Percentiles rank a stretch among this genome's conserved stretches.
phyloP scores from a whole-genome alignment of 1,140 invertebrate genomes.

The Globodera ellingtonae region DNA sequence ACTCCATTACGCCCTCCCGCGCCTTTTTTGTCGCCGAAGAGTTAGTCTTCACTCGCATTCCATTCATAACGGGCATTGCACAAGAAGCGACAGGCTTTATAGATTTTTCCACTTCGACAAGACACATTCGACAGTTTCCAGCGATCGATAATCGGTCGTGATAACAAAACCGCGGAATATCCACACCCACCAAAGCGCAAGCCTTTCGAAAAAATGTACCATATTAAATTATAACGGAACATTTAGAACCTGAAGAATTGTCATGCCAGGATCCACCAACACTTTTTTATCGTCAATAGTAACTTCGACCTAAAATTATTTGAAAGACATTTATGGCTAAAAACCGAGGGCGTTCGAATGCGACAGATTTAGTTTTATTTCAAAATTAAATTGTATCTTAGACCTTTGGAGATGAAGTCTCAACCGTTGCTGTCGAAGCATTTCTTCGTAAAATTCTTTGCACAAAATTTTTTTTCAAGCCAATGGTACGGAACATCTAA shows the following conservation, averaged over 20 bases:
- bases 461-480: background rate
- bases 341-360: background rate
- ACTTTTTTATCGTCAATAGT: conserved; percentile 97
- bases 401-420: background rate
- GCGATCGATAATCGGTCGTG: conserved; percentile 96
- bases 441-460: background rate
- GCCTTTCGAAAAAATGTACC: conserved; percentile 72
- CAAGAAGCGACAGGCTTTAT: conserved; percentile 96
- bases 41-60: conserved; percentile 92
- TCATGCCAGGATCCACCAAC: conserved; percentile 90
- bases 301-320: conserved; percentile 77
- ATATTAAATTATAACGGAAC: too few relatives aligned
- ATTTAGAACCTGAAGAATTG: conserved; percentile 83
- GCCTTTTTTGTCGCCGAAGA: conserved; percentile 91
- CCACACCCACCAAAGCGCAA: conserved; percentile 89
- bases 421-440: background rate
- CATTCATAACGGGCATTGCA: conserved; percentile 99
- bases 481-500: background rate
- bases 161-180: conserved; percentile 98
- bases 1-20: conserved; percentile 96
- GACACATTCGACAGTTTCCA: conserved; percentile 98
- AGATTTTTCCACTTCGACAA: conserved; percentile 97
- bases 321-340: background rate
- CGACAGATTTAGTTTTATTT: too few relatives aligned
- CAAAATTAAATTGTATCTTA: too few relatives aligned